A percentile compares a stretch with the other conserved stretches of the same genome.
phyloP scores from a whole-genome alignment of 2,113 vertebrate genomes.

The Capreolus pygargus region DNA sequence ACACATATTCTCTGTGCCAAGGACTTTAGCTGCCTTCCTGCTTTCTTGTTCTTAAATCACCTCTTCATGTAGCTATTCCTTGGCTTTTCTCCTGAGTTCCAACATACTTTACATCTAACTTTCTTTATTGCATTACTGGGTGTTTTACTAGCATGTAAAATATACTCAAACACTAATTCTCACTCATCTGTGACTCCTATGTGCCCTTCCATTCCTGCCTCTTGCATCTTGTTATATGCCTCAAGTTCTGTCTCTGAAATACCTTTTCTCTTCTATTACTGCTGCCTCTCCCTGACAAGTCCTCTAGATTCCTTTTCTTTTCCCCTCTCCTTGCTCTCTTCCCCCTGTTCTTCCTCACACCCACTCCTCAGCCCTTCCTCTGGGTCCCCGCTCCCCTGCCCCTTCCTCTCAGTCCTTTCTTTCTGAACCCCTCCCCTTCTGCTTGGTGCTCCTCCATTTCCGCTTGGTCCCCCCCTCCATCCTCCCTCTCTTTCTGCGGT shows the following conservation, averaged over 20 bases:
- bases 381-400: neutral
- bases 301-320: neutral
- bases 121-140: neutral
- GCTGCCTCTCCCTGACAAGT: neutral
- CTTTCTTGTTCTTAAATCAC: neutral
- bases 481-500: too few relatives aligned
- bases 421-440: neutral
- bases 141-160: neutral
- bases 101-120: neutral
- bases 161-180: neutral
- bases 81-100: constrained; percentile 27
- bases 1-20: neutral
- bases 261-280: neutral
- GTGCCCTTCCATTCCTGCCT: neutral
- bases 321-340: neutral
- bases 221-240: neutral
- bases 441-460: neutral
- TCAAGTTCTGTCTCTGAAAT: neutral
- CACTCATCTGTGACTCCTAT: neutral
- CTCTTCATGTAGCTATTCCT: neutral
- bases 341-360: neutral
- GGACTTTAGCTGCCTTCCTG: neutral
- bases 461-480: too few relatives aligned
- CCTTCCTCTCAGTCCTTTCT: neutral
- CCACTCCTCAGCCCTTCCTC: neutral